Evolutionary conservation across 2,797 vertebrate genomes (phyloP).

Genomic region (Diplodus puntazzo): DNA sequence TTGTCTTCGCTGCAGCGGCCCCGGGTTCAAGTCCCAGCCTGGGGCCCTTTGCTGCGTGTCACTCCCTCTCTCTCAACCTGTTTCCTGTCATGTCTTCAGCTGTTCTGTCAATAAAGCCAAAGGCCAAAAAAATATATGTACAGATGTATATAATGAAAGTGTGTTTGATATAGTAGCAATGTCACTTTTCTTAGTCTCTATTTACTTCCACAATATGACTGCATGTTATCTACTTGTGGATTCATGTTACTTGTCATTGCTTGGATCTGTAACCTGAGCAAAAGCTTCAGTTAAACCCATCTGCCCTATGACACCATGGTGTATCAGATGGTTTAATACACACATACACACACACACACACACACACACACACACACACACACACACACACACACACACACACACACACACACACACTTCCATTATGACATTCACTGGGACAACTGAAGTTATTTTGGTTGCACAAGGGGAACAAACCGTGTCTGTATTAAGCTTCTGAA

Average conservation of each 20-base stretch:
- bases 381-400: conserved; percentile 8
- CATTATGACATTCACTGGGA: conserved; percentile 40
- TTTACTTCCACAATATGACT: not conserved
- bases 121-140: too few species aligned
- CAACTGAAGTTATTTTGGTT: conserved; percentile 57
- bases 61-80: too few species aligned
- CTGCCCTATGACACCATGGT: conserved; percentile 6
- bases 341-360: conserved; percentile 16
- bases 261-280: conserved; percentile 29
- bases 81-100: too few species aligned
- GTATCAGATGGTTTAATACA: not conserved
- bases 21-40: too few species aligned
- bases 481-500: conserved; percentile 33
- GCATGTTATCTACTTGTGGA: not conserved
- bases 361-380: not conserved
- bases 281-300: conserved; percentile 30
- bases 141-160: not conserved
- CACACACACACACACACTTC: conserved; percentile 27
- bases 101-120: too few species aligned
- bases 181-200: not conserved
- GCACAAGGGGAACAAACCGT: conserved; percentile 38
- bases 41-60: too few species aligned
- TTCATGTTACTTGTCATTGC: not conserved
- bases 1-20: too few species aligned
- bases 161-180: not conserved